Base-by-base conservation (phyloP, 2,113 vertebrate genomes). In the Gasterosteus aculeatus region DNA sequence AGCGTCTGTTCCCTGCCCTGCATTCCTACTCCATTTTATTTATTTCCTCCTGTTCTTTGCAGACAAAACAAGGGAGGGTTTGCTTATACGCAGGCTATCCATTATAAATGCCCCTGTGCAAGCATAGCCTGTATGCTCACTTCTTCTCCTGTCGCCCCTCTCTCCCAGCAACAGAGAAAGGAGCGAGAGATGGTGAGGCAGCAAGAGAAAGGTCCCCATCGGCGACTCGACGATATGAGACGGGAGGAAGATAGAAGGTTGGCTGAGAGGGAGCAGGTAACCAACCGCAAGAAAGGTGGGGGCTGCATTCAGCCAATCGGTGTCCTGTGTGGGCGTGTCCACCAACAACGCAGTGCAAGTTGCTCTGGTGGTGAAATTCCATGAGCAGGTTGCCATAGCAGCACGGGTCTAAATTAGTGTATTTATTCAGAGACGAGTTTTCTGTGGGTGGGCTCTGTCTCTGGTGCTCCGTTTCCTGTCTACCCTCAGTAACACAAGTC, bases 191-290 rank as follows among this genome's bases (percentile, higher is more conserved):
- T 97, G 90, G 93, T 95, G 87, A 95, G 96, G 90, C 95, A 96
- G 90, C 96, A 97, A 86, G 96, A 97, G 82, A 97, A 97, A 85
- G 96, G 96, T 85, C 95, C 96, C 90, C 94, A 95, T 81, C 95
- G 96, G 80, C 89, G 96, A 75, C 91, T 96, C 7, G 96, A 97
- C 73, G 96, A 97, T 89, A 94, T 96, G 89, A 94, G 96, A 76
- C 92, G 96, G 39, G 96, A 98, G 89, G 96, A 97, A 88, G 96
- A 97, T 76, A 88, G 96, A 70, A 93, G 96, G 88, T 85, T 96
- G 91, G 96, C 96, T 0, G 96, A 97, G 88, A 94, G 96, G 26
- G 96, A 98, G 91, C 96, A 98, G 96, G 96, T 97, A 95, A 87
- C 91, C 93, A 91, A 92, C 80, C 87, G 66, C 65, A 46, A 47